Evolutionary conservation across 1,140 invertebrate genomes (phyloP).

Genomic region (Drosophila triauraria): DNA sequence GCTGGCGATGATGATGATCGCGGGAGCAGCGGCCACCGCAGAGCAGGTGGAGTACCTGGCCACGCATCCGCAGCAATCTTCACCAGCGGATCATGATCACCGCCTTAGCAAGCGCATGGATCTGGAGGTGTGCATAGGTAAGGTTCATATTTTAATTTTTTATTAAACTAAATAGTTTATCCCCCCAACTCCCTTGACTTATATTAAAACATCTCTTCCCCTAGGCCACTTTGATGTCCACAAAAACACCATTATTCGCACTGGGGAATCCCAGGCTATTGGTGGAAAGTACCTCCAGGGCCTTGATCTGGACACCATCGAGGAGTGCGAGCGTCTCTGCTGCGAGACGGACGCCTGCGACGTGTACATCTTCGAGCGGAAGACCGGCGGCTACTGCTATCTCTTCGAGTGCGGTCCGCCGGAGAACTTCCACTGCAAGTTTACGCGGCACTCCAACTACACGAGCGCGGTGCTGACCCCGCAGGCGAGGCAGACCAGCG

Average conservation of each 20-base stretch:
- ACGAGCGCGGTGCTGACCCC: conserved; percentile 92
- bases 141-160: conserved; percentile 1
- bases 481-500: conserved; percentile 35
- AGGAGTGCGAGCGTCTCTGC: conserved; percentile 94
- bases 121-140: conserved; percentile 80
- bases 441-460: conserved; percentile 94
- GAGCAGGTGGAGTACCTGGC: conserved; percentile 62
- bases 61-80: conserved; percentile 11
- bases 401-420: conserved; percentile 95
- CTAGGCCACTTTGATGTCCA: conserved; percentile 93
- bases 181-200: too few species aligned
- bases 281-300: conserved; percentile 96
- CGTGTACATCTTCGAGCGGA: conserved; percentile 96
- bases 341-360: conserved; percentile 94
- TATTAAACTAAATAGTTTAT: not conserved
- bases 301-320: conserved; percentile 90
- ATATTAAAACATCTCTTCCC: not conserved
- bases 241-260: conserved; percentile 95
- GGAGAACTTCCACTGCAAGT: conserved; percentile 96
- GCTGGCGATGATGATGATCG: conserved; percentile 32
- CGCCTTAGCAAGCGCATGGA: conserved; percentile 79
- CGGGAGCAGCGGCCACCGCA: conserved; percentile 36
- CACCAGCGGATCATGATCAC: conserved; percentile 59
- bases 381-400: conserved; percentile 95
- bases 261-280: conserved; percentile 93